phyloP scores from a whole-genome alignment of 2,113 vertebrate genomes.

The Pundamilia nyererei region DNA sequence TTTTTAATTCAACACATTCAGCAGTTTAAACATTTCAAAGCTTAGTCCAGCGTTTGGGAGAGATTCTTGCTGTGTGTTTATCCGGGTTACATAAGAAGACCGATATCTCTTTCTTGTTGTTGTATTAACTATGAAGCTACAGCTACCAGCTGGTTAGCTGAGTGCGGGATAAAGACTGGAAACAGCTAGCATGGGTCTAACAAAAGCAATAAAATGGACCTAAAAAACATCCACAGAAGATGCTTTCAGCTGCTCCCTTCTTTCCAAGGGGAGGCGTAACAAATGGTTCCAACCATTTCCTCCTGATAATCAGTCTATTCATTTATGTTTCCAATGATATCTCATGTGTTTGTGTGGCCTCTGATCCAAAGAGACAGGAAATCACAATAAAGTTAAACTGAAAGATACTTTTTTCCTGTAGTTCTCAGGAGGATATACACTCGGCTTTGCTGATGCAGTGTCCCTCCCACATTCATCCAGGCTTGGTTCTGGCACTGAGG shows the following conservation, averaged over 20 bases:
- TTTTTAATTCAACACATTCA: neutral
- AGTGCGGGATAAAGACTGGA: neutral
- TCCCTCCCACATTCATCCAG: neutral
- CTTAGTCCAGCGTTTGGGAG: neutral
- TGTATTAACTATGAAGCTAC: neutral
- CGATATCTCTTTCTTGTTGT: neutral
- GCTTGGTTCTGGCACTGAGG: neutral
- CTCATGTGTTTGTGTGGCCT: neutral
- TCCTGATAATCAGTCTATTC: neutral
- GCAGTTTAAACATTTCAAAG: neutral
- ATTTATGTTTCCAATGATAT: neutral
- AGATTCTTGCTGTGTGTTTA: neutral
- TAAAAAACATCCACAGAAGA: neutral
- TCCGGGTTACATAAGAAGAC: neutral
- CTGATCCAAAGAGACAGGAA: neutral
- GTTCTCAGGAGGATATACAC: neutral
- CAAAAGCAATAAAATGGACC: neutral
- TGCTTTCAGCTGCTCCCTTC: neutral
- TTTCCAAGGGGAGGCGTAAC: neutral
- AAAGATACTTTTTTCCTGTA: neutral
- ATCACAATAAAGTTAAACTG: neutral
- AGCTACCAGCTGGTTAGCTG: neutral
- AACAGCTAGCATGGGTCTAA: neutral
- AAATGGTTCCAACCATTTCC: accelerated
- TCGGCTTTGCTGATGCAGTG: neutral